Base-by-base conservation (phyloP, 1,140 invertebrate genomes). In the Oreohelix idahoensis region DNA sequence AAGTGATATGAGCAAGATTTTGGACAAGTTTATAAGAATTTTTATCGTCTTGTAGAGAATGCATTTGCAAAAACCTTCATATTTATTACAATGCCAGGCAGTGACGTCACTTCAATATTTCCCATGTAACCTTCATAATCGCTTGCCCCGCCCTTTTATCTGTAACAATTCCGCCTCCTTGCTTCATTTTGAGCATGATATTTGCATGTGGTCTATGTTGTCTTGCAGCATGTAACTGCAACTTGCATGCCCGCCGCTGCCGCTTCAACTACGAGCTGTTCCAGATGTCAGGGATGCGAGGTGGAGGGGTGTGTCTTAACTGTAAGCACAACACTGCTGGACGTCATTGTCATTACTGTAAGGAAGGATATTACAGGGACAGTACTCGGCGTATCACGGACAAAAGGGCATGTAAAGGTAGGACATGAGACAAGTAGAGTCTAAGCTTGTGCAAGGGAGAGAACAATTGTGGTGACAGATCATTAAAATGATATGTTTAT, bases 231-330 rank as follows among this genome's bases (percentile, higher is more conserved):
- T 99, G 98, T 95, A 98, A 99, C 93, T 99, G 98, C 94, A 99
- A 99, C 93, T 95, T 96, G 58, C 98, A 99, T 94, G 97, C 98
- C 13, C 95, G 97, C 81, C 95, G 96, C 89, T 99, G 98, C 93
- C 96, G 97, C 83, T 99, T 99, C 95, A 99, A 98, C 94, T 98
- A 98, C 96, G 98, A 99, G 93, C 94, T 99, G 88, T 99, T 97
- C 95, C 97, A 98, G 93, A 93, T 98, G 88, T 98, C 97, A 15
- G 98, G 98, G 0, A 95, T 97, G 73, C 96, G 96, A 81, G 97
- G 96, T 87, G 98, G 98, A 74, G 98, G 98, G 81, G 97, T 99
- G 45, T 99, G 98, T 93, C 94, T 98, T 83, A 96, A 97, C 79
- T 99, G 98, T 93, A 95, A 97, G 49, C 98, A 99, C 94, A 98